Evolutionary conservation across 2,797 vertebrate genomes (phyloP), one percentile per base, ranked within the genome.

Genomic region (Macropodus opercularis): DNA sequence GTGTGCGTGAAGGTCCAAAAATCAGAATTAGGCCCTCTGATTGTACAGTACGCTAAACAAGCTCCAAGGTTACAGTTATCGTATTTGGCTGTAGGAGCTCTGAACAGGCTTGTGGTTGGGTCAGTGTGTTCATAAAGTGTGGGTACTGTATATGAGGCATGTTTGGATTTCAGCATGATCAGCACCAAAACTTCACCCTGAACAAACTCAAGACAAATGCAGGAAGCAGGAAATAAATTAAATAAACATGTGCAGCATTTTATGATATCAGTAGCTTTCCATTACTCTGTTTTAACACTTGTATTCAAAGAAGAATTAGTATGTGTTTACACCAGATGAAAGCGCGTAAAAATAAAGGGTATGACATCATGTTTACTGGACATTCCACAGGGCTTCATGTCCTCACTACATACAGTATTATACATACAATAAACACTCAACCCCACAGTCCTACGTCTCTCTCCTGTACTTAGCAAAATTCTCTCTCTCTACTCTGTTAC

Each of bases 21-120:
- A 56, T 66, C 61, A 32, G 75, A 86, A 80, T 72, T 18, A 80
- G 85, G 77, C 85, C 85, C 81, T 80, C 72, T 87, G 89, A 90
- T 91, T 90, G 89, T 90, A 86, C 85, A 76, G 85, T 85, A 86
- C 86, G 83, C 87, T 80, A 56, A 77, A 82, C 74, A 26, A 82
- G 79, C 84, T 83, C 72, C 74, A 48, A 60, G 66, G 50, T 72
- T 74, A 72, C 69, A 74, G 72, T 18, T 67, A 35, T 55, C 38
- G 14, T 48, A 59, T 81, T 83, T 69, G 85, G 78, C 77, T 79
- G 71, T 43, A 12, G 53, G 84, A 77, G 78, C 80, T 69, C 40
- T 48, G 53, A 70, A 70, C 62, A 48, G 72, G 80, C 57, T 79
- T 5, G 26, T 42, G 49, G 44, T 67, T 69, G 67, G 66, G 68